Conservation (phyloP, 2,888 invertebrate genomes). For the Saturnia pavonia region DNA sequence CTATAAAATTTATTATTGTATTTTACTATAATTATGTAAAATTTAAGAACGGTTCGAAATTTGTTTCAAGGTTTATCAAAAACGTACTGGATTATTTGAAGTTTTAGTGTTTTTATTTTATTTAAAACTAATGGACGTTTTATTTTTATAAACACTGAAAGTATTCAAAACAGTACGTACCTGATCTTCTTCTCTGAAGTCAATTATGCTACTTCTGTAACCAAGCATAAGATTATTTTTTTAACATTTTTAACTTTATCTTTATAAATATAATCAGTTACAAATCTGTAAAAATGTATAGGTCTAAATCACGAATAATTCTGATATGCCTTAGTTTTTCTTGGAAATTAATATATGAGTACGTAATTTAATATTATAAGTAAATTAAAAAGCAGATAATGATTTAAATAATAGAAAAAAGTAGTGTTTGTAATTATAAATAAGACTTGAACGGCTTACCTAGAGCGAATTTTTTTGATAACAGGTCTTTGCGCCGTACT, state of each 20-base stretch:
- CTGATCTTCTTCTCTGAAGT: slow-evolving; percentile 68
- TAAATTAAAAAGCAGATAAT: neutral
- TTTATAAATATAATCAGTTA: too few relatives aligned
- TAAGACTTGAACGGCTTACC: slow-evolving; percentile 59
- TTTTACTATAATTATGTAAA: neutral
- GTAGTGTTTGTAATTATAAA: neutral
- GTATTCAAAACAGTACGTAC: slow-evolving; percentile 43
- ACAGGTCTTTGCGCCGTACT: slow-evolving; percentile 87
- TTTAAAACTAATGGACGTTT: neutral
- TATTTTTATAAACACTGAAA: neutral
- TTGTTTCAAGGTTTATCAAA: neutral
- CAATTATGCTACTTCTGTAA: slow-evolving; percentile 75
- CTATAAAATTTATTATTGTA: too few relatives aligned
- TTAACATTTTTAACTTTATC: neutral
- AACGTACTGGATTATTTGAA: neutral
- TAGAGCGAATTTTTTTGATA: slow-evolving; percentile 83
- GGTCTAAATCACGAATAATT: too few relatives aligned
- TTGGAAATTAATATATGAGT: too few relatives aligned
- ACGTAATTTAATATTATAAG: too few relatives aligned
- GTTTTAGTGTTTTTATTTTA: neutral
- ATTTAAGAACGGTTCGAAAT: neutral
- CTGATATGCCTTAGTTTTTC: too few relatives aligned
- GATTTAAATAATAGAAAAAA: neutral
- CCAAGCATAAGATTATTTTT: slow-evolving; percentile 24
- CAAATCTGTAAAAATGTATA: too few relatives aligned